phyloP scores from a whole-genome alignment of 2,113 vertebrate genomes.

The Camelus dromedarius region DNA sequence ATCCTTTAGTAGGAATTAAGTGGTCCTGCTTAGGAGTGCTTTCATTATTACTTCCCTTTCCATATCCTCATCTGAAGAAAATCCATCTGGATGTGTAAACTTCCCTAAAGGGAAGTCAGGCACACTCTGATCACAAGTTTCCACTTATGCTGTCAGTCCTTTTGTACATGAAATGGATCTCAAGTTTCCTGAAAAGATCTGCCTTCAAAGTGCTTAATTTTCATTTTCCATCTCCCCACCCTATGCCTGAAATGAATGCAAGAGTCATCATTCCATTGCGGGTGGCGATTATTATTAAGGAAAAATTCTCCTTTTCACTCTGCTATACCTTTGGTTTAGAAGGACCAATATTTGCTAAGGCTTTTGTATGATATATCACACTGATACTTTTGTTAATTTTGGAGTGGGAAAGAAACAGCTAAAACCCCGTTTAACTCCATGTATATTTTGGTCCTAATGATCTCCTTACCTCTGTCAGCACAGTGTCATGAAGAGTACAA shows the following conservation, averaged over 20 bases:
- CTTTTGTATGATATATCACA: not conserved
- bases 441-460: not conserved
- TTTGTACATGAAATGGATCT: not conserved
- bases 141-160: not conserved
- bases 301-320: not conserved
- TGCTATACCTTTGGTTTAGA: not conserved
- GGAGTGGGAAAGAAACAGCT: not conserved
- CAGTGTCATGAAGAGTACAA: slow-evolving; percentile 87
- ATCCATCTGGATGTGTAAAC: not conserved
- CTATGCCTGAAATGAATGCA: slow-evolving; percentile 9
- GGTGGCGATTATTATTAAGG: not conserved
- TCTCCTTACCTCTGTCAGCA: slow-evolving; percentile 87
- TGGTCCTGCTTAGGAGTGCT: not conserved
- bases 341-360: not conserved
- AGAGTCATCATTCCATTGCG: not conserved
- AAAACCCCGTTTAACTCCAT: not conserved
- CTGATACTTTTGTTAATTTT: slow-evolving; percentile 4
- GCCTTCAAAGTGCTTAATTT: slow-evolving; percentile 5
- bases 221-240: not conserved
- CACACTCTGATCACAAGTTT: slow-evolving; percentile 10
- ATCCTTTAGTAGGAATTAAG: not conserved
- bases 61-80: slow-evolving; percentile 14
- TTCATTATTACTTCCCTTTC: not conserved
- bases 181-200: not conserved
- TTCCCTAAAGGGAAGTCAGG: slow-evolving; percentile 1